Evolutionary conservation across 35 echinoderm and acorn worm genomes (phyloP).

Genomic region (Apostichopus californicus): DNA sequence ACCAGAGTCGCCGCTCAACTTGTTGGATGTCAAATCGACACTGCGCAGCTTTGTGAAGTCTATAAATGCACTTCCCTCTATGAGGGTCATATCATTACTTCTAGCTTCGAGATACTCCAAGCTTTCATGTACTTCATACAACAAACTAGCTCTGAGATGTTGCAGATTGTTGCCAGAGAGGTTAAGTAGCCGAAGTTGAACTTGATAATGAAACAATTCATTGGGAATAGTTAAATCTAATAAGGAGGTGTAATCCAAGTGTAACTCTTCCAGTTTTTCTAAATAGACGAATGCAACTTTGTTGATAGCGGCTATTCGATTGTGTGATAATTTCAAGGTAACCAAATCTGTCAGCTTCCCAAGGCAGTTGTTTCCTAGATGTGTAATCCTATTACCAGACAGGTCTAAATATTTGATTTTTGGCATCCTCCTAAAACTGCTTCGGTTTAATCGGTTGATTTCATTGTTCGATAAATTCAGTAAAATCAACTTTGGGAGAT

Average conservation of each 20-base stretch:
- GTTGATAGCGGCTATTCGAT: not conserved
- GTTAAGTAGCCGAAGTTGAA: not conserved
- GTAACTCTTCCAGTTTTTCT: not conserved
- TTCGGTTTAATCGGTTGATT: not conserved
- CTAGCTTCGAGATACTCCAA: not conserved
- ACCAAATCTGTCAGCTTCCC: not conserved
- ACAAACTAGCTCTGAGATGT: not conserved
- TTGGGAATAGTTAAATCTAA: not conserved
- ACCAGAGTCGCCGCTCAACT: not conserved
- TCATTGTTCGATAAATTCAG: not conserved
- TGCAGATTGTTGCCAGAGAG: not conserved
- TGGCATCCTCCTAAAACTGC: not conserved
- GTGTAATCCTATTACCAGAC: not conserved
- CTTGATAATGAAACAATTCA: not conserved
- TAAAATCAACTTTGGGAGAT: not conserved
- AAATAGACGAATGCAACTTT: not conserved
- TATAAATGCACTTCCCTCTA: constrained; percentile 4
- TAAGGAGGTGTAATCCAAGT: not conserved
- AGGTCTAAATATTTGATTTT: constrained; percentile 1
- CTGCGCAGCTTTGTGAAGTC: not conserved
- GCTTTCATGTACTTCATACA: not conserved
- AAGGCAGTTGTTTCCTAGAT: not conserved
- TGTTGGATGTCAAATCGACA: not conserved
- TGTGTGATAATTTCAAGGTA: not conserved
- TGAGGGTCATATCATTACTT: not conserved